Evolutionary conservation across 2,113 vertebrate species (phyloP).

Genomic region (Chinchilla lanigera): DNA sequence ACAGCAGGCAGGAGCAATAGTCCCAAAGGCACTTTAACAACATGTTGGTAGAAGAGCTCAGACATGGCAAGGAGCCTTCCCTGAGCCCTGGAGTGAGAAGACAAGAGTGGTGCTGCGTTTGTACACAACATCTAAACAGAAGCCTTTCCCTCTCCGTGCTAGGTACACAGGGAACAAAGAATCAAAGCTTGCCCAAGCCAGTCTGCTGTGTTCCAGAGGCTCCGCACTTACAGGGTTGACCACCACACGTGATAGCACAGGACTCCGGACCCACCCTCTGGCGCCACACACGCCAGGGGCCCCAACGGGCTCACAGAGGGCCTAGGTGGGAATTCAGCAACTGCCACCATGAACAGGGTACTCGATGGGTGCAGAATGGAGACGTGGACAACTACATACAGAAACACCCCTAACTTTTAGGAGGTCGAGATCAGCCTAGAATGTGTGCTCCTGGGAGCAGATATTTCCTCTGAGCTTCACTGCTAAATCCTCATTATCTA

Average conservation of each 20-base stretch:
- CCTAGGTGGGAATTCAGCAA: background rate
- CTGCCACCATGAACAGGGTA: background rate
- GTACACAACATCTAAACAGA: background rate
- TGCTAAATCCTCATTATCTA: too few relatives aligned
- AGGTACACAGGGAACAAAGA: background rate
- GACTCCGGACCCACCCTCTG: background rate
- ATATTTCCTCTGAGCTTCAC: background rate
- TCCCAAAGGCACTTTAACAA: background rate
- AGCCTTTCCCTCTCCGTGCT: too few relatives aligned
- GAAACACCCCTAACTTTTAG: background rate
- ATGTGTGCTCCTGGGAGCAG: background rate
- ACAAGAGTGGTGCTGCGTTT: background rate
- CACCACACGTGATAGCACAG: rapidly evolving
- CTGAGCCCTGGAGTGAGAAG: background rate
- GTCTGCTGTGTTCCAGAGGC: background rate
- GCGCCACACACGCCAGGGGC: background rate
- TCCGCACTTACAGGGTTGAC: background rate
- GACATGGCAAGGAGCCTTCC: background rate
- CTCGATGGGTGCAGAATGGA: background rate
- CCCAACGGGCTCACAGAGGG: background rate
- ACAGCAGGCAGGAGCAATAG: background rate
- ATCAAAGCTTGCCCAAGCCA: background rate
- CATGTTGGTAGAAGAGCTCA: background rate
- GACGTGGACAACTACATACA: background rate
- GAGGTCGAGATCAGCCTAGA: background rate